These are phyloP conservation scores for Morinoia aosen DNA, from an alignment of 2,888 invertebrate genomes.

Conservation along the genomic window DNA sequence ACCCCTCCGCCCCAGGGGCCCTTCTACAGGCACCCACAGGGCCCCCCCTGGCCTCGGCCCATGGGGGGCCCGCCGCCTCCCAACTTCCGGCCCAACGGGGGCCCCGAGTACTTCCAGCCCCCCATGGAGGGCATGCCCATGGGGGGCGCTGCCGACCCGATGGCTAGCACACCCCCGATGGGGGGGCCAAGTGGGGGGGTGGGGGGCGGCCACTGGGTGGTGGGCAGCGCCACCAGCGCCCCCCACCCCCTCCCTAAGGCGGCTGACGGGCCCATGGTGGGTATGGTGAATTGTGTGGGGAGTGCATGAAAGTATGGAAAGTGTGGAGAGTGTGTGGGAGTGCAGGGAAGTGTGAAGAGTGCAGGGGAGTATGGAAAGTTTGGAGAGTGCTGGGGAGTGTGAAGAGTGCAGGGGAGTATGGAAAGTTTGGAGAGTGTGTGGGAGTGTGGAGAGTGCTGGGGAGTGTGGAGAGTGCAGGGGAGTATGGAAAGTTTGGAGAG, in stretches of 20 bases:
- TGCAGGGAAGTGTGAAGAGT: no score
- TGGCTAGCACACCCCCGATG: not conserved
- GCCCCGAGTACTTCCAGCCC: not conserved
- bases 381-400: no score
- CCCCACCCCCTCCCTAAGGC: not conserved
- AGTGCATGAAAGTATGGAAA: not conserved
- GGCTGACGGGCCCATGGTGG: not conserved
- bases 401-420: no score
- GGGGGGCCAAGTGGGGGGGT: not conserved
- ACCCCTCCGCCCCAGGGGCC: slow-evolving; percentile 73
- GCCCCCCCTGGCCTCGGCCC: slow-evolving; percentile 7
- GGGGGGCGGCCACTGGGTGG: slow-evolving; percentile 29
- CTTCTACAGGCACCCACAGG: slow-evolving; percentile 52
- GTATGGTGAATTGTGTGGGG: not conserved
- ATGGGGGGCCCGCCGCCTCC: slow-evolving; percentile 56
- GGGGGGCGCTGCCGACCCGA: slow-evolving; percentile 26
- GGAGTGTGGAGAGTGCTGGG: no score
- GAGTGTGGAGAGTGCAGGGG: no score
- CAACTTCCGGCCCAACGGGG: not conserved
- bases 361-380: no score
- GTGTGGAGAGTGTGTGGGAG: no score
- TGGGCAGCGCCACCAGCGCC: not conserved
- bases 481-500: no score
- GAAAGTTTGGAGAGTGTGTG: no score
- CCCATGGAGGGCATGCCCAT: slow-evolving; percentile 28